phyloP scores from a whole-genome alignment of 2,797 vertebrate genomes.

The Psittacula derbiana region DNA sequence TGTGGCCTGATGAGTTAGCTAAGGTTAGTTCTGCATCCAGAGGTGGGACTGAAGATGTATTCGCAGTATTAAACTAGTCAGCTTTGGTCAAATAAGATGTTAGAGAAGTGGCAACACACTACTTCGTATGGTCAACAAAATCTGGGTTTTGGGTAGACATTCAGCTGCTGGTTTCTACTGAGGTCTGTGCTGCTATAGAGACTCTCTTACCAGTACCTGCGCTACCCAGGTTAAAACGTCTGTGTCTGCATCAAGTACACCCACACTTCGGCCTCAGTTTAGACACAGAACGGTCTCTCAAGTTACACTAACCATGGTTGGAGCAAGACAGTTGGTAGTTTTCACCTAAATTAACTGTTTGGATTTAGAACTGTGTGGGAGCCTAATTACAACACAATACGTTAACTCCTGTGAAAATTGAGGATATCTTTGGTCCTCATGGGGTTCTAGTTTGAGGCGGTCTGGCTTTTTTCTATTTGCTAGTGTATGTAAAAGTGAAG shows the following conservation, averaged over 20 bases:
- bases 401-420: conserved; percentile 23
- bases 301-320: conserved; percentile 9
- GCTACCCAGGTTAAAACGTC: not conserved
- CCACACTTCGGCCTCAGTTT: conserved; percentile 30
- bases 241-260: not conserved
- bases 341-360: conserved; percentile 42
- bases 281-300: not conserved
- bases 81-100: not conserved
- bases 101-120: not conserved
- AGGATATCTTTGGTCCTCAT: not conserved
- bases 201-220: not conserved
- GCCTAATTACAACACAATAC: conserved; percentile 28
- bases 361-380: conserved; percentile 55
- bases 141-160: not conserved
- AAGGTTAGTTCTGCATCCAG: not conserved
- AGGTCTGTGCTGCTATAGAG: not conserved
- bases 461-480: not conserved
- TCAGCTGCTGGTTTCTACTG: not conserved
- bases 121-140: not conserved
- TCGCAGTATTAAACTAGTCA: not conserved
- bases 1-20: accelerated
- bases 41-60: not conserved
- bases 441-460: not conserved
- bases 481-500: not conserved
- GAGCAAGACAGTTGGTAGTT: conserved; percentile 17